Conservation (phyloP, 2,797 vertebrate species). For the Pristis pectinata region DNA sequence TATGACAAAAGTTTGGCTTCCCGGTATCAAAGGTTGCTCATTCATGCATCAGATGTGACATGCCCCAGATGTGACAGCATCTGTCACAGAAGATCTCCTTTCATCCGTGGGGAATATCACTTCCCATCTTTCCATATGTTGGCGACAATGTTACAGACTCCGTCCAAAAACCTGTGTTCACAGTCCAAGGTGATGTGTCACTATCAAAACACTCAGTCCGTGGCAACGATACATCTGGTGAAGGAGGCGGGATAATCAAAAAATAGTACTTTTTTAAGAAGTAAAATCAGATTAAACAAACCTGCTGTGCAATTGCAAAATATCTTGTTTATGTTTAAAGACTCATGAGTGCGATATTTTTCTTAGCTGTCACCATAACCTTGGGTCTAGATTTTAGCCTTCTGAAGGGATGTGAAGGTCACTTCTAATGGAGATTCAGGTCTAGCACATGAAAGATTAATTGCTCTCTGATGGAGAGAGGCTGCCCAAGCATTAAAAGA, state of each 20-base stretch:
- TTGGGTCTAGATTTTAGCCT: not conserved
- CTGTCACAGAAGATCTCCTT: not conserved
- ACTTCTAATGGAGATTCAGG: not conserved
- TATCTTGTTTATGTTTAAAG: not conserved
- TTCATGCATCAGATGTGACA: not conserved
- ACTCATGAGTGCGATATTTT: not conserved
- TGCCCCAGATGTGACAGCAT: not conserved
- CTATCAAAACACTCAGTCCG: not conserved
- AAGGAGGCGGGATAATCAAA: not conserved
- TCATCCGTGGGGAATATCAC: not conserved
- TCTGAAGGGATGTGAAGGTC: not conserved
- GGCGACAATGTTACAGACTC: not conserved
- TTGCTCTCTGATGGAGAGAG: not conserved
- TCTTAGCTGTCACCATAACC: not conserved
- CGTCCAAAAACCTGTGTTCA: not conserved
- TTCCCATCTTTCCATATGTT: not conserved
- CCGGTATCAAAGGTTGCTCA: not conserved
- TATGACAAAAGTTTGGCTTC: not conserved
- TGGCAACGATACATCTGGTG: not conserved
- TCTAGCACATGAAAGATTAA: conserved; percentile 25
- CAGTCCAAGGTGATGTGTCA: not conserved
- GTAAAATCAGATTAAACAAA: not conserved
- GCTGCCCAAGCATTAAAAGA: not conserved
- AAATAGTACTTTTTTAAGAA: not conserved
- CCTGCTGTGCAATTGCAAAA: not conserved